phyloP scores from a whole-genome alignment of 37 sponge, comb jelly and placozoan genomes.

The Haliclona indistincta region DNA sequence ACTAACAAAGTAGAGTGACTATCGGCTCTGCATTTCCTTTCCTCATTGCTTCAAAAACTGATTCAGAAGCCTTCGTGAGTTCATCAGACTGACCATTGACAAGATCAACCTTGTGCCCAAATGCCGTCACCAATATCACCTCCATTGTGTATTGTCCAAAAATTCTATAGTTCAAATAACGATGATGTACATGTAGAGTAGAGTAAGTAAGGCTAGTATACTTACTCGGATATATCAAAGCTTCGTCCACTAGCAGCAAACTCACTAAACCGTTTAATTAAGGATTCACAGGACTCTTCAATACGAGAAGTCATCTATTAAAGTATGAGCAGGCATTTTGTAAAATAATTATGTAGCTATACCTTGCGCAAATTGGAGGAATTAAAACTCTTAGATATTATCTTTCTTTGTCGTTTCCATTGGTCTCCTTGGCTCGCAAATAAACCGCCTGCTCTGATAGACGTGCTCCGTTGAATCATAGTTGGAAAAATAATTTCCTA shows the following conservation, averaged over 20 bases:
- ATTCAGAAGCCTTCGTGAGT: slow-evolving; percentile 35
- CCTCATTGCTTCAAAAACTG: neutral
- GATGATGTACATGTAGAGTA: neutral
- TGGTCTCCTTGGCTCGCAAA: neutral
- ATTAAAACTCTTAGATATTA: neutral
- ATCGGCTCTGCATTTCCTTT: neutral
- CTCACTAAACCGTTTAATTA: slow-evolving; percentile 30
- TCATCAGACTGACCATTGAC: slow-evolving; percentile 47
- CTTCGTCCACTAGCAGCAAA: slow-evolving; percentile 37
- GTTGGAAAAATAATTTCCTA: too few relatives aligned
- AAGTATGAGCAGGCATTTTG: neutral
- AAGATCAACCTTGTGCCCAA: slow-evolving; percentile 41
- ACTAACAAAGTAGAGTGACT: too few relatives aligned
- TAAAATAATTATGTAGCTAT: neutral
- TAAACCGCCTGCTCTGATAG: neutral
- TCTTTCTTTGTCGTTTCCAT: neutral
- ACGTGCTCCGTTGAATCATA: neutral
- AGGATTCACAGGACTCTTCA: slow-evolving; percentile 14
- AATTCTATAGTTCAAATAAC: slow-evolving; percentile 9
- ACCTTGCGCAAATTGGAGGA: neutral
- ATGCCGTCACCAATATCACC: slow-evolving; percentile 62
- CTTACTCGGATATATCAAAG: slow-evolving; percentile 50
- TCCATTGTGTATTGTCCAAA: slow-evolving; percentile 62
- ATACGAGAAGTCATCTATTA: slow-evolving; percentile 69
- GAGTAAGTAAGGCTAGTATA: neutral